Base-by-base conservation (phyloP, 1,140 invertebrate genomes). In the Chrysomallon squamiferum region DNA sequence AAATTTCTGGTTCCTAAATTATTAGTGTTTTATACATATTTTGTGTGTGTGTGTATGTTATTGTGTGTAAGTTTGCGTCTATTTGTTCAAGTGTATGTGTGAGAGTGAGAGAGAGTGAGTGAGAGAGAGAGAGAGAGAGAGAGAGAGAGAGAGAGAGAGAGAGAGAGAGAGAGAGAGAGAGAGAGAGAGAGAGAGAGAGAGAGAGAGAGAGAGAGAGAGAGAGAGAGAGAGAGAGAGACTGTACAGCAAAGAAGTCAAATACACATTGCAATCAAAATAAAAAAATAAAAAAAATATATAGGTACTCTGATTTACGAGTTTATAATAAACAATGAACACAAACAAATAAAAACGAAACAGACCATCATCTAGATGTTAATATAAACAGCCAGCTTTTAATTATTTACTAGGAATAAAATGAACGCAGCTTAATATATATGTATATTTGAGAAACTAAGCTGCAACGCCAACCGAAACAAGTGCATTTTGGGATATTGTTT, bases 171-270 rank as follows among this genome's bases (percentile, higher is more conserved):
- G 54, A 57, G 1, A 1, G 9, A n/a, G n/a, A n/a, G 27, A 27
- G 27, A 54, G 50, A 54, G n/a, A 22, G 50, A 54, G 50, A 54
- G n/a, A 22, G n/a, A 22, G 50, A 54, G n/a, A 54, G n/a, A 54
- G n/a, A 54, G n/a, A 54, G 50, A 54, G n/a, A 50, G 49, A 50
- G 49, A 50, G 49, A 50, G 49, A 50, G 49, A 50, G 49, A 50
- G 49, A 50, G 49, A 50, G 49, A 50, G 49, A 50, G 49, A 50
- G 49, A 50, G 49, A 50, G 49, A 50, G 49, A 50, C 20, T 22
- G 49, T 22, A 27, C 22, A 1, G 29, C 20, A 50, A 27, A 50
- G 49, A 50, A 18, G 29, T 1, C 22, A 27, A 50, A 27, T 22
- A 1, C 22, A 27, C 22, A 27, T 22, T 1, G 29, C 1, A 50